Evolutionary conservation across 53 echinoderm and acorn worm species (phyloP).

Genomic region (Paelopatides confundens): DNA sequence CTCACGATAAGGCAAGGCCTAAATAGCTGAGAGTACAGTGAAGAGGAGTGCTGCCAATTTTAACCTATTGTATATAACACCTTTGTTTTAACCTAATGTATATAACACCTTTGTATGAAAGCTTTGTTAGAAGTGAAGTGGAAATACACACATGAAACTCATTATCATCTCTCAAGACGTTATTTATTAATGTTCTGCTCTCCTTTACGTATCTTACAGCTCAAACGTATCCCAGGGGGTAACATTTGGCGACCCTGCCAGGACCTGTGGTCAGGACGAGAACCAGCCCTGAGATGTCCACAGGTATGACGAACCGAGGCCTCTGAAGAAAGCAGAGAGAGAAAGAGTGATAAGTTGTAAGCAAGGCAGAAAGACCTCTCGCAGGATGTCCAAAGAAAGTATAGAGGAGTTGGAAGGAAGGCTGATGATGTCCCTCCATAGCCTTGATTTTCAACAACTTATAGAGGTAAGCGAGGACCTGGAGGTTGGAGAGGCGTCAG

Average conservation of each 20-base stretch:
- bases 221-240: too few species aligned
- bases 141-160: too few species aligned
- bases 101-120: too few species aligned
- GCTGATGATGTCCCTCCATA: background rate
- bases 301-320: background rate
- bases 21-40: too few species aligned
- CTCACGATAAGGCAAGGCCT: too few species aligned
- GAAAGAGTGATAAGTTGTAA: background rate
- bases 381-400: background rate
- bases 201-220: too few species aligned
- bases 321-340: background rate
- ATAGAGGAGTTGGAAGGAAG: background rate
- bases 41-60: too few species aligned
- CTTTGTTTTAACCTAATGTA: too few species aligned
- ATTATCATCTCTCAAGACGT: too few species aligned
- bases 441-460: background rate
- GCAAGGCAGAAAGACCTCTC: background rate
- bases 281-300: background rate
- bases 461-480: background rate
- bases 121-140: too few species aligned
- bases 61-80: too few species aligned
- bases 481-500: background rate
- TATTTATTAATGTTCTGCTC: too few species aligned
- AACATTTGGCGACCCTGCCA: conserved; percentile 26
- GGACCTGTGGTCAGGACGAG: background rate